A percentile compares a stretch with the other conserved stretches of the same genome.
Evolutionary conservation across 2,113 vertebrate genomes (phyloP).

Genomic region (Rhinogobius similis): DNA sequence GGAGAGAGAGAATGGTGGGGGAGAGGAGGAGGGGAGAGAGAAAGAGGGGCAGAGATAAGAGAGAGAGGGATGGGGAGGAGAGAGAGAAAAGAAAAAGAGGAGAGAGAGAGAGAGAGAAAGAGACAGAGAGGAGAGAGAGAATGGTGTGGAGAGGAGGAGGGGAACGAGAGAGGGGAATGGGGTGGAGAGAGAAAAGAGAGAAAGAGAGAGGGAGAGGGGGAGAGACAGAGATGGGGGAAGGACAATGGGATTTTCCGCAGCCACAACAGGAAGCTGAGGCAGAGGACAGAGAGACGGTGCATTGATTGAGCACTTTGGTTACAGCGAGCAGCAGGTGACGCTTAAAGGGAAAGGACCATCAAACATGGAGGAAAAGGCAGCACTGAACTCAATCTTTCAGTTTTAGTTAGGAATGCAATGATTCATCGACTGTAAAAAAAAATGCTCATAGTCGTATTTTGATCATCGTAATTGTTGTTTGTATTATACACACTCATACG

Average conservation of each 20-base stretch:
- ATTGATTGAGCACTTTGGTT: constrained; percentile 29
- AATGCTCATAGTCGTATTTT: too few species aligned
- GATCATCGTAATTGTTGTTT: too few species aligned
- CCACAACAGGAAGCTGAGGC: not conserved
- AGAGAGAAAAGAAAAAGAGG: not conserved
- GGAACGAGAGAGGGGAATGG: not conserved
- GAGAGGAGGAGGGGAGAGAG: not conserved
- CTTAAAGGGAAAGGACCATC: constrained; percentile 13
- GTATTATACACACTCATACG: too few species aligned
- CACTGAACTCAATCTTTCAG: too few species aligned
- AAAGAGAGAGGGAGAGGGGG: not conserved
- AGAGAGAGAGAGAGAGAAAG: not conserved
- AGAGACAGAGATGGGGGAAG: not conserved
- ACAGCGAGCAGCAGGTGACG: not conserved
- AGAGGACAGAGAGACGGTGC: not conserved
- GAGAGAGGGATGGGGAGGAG: not conserved
- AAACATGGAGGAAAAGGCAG: not conserved
- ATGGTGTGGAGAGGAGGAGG: not conserved
- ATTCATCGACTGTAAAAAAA: too few species aligned
- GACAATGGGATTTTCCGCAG: not conserved
- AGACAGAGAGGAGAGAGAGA: not conserved
- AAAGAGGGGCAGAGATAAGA: not conserved
- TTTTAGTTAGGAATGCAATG: too few species aligned
- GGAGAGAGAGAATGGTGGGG: not conserved
- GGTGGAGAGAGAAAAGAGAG: not conserved